These are phyloP conservation scores for Leuciscus waleckii DNA, from an alignment of 2,797 vertebrate genomes.

Conservation along the genomic window DNA sequence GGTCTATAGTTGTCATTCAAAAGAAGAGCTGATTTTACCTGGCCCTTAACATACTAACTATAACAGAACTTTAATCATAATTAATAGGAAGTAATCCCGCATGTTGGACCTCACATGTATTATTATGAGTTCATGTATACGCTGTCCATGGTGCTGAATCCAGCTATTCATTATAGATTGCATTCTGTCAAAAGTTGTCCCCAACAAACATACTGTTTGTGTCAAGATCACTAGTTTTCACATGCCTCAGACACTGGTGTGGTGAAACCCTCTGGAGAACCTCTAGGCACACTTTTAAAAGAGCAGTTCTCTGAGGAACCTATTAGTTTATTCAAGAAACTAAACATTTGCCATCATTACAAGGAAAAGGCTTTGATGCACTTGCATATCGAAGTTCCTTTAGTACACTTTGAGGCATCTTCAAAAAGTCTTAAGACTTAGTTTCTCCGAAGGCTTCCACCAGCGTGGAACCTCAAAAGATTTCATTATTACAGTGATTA, in stretches of 20 bases:
- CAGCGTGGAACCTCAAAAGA: background rate
- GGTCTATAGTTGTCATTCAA: background rate
- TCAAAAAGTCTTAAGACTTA: background rate
- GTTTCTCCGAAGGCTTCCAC: background rate
- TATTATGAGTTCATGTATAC: background rate
- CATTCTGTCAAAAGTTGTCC: background rate
- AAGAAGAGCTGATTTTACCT: background rate
- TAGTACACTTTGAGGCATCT: background rate
- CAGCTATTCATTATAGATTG: background rate
- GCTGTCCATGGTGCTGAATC: slow-evolving; percentile 68
- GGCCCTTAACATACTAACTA: background rate
- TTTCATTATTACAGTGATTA: background rate
- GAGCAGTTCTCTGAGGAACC: background rate
- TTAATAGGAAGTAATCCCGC: background rate
- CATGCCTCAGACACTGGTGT: background rate
- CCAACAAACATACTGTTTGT: background rate
- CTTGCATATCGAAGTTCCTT: background rate
- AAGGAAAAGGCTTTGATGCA: background rate
- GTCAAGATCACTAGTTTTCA: background rate
- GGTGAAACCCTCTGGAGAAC: background rate
- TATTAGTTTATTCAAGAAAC: slow-evolving; percentile 13
- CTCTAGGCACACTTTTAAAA: background rate
- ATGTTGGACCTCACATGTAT: background rate
- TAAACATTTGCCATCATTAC: background rate
- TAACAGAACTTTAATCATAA: background rate